phyloP scores from a whole-genome alignment of 2,797 vertebrate genomes.

The Eulemur mongoz region DNA sequence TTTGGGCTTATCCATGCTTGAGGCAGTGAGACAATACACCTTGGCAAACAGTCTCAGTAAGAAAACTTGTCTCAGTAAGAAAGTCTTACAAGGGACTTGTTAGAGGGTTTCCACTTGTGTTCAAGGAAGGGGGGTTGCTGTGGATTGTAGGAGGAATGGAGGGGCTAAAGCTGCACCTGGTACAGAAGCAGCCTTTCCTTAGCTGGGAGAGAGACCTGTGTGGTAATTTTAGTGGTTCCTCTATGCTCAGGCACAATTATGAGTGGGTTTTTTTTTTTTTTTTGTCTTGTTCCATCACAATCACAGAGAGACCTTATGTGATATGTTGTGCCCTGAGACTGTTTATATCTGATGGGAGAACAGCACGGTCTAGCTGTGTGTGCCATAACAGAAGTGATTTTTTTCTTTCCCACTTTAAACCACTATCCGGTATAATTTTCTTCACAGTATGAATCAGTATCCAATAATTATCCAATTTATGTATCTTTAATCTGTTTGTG shows the following conservation, averaged over 20 bases:
- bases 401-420: not conserved
- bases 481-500: not conserved
- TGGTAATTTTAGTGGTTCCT: not conserved
- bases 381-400: not conserved
- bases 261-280: not conserved
- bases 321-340: not conserved
- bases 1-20: not conserved
- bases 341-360: not conserved
- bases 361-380: not conserved
- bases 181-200: not conserved
- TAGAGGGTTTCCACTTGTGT: not conserved
- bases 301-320: not conserved
- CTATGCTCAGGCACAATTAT: not conserved
- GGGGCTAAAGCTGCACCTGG: not conserved
- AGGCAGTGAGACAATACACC: not conserved
- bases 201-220: not conserved
- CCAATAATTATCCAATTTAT: not conserved
- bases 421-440: not conserved
- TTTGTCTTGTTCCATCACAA: not conserved
- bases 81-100: not conserved
- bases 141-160: not conserved
- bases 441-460: not conserved
- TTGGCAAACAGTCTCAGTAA: not conserved
- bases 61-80: not conserved
- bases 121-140: not conserved